phyloP scores from a whole-genome alignment of 92 coral and sea anemone species.

The Meandrina meandrites region DNA sequence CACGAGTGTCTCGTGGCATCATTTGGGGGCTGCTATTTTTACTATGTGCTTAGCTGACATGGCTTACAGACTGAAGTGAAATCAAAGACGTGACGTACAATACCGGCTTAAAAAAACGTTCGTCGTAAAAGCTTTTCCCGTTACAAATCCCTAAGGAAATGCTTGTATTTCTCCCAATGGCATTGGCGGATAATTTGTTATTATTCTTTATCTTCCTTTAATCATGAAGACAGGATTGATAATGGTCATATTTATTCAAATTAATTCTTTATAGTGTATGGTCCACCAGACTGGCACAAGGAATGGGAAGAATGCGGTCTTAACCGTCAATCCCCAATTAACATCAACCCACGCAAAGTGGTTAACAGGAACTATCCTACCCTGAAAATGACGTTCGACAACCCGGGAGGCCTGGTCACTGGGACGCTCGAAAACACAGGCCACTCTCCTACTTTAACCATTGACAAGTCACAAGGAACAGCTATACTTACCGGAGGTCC shows the following conservation, averaged over 20 bases:
- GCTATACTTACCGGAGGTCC: slow-evolving; percentile 46
- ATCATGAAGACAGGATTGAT: not conserved
- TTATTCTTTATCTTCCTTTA: too few species aligned
- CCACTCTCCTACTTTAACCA: slow-evolving; percentile 23
- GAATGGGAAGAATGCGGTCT: slow-evolving; percentile 19
- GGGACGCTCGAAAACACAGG: slow-evolving; percentile 42
- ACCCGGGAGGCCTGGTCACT: slow-evolving; percentile 22
- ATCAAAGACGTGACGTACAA: too few species aligned
- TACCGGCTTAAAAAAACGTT: too few species aligned
- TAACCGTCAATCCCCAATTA: slow-evolving; percentile 42
- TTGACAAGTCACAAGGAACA: slow-evolving; percentile 17
- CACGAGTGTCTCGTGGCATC: too few species aligned
- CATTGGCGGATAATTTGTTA: too few species aligned
- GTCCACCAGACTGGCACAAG: slow-evolving; percentile 33
- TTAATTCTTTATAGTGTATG: slow-evolving; percentile 9
- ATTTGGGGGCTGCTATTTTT: too few species aligned
- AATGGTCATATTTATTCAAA: not conserved
- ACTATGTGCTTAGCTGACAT: too few species aligned
- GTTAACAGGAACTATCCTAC: not conserved
- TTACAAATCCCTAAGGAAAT: too few species aligned
- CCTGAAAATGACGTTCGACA: slow-evolving; percentile 27
- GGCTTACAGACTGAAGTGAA: too few species aligned
- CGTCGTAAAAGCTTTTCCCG: too few species aligned
- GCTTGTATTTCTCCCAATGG: too few species aligned
- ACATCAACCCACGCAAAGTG: slow-evolving; percentile 1